Base-by-base conservation (phyloP, 2,888 invertebrate genomes). In the Byasa hedistus region DNA sequence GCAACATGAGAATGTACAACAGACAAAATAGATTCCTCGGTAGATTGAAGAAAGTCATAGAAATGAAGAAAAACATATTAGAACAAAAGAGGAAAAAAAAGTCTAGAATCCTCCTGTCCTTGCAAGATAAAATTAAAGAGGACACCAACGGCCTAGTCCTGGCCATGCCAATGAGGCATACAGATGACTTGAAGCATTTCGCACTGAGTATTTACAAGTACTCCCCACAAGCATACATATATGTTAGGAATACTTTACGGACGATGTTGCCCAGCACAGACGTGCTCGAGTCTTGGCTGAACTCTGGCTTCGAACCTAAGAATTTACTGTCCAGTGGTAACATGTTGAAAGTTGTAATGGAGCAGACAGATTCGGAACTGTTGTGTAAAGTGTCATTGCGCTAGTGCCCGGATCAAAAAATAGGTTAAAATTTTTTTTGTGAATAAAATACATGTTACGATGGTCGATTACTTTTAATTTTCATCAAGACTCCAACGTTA, bases 201-300 rank as follows among this genome's bases (percentile, higher is more conserved):
- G 86, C 91, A 0, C 75, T 91, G 24, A 89, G 87, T 74, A 83
- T 91, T 65, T 91, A 91, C 72, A 91, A 88, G 72, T 91, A 90
- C 71, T 91, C 91, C 0, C 91, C 91, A 0, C 91, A 91, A 73
- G 87, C 91, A 0, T 91, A 91, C 62, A 85, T 91, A 69, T 91
- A 91, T 72, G 79, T 86, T 65, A 84, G 91, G 68, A 91, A 91
- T 75, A 85, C 85, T 10, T 76, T 91, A 72, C 76, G 91, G 68
- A 91, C 91, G 3, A 79, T 90, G 79, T 75, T 91, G 69, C 91
- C 91, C 0, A 85, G 89, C 73, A 89, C 89, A 7, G 90, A 91
- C 57, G 81, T 89, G 0, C 64, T 91, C 27, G 89, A 91, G 2
- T 81, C 84, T 0, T 91, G 91, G 91, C 65, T 89, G 0, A 79